A percentile compares a stretch with the other conserved stretches of the same genome.
Conservation (phyloP, 1,140 invertebrate genomes). For the Drosophila kurseongensis region DNA sequence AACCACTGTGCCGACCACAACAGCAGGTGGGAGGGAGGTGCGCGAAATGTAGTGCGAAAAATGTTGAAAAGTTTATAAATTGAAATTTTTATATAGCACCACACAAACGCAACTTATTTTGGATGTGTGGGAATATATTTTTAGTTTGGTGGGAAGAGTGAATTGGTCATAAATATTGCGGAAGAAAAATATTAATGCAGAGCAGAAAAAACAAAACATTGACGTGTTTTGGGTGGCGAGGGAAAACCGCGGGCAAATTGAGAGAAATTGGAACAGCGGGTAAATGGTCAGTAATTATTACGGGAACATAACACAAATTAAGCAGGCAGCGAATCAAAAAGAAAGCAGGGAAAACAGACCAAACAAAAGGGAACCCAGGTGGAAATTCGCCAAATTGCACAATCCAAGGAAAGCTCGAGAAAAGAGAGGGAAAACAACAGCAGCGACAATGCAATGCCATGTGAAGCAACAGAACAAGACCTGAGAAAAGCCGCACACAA, state of each 20-base stretch:
- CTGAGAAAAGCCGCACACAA: constrained; percentile 46
- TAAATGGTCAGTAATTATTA: constrained; percentile 69
- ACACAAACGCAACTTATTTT: constrained; percentile 26
- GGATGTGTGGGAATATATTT: constrained; percentile 58
- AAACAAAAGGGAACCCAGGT: constrained; percentile 55
- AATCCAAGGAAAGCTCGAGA: constrained; percentile 34
- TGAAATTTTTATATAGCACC: constrained; percentile 59
- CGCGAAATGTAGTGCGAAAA: constrained; percentile 53
- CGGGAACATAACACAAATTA: constrained; percentile 62
- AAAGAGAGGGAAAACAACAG: constrained; percentile 16
- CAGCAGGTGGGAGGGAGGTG: constrained; percentile 62
- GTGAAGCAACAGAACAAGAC: constrained; percentile 45
- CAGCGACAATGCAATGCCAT: constrained; percentile 41
- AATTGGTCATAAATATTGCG: constrained; percentile 48
- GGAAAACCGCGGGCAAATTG: constrained; percentile 22
- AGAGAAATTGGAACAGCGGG: constrained; percentile 59
- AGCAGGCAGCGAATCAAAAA: constrained; percentile 22
- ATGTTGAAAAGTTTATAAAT: constrained; percentile 67
- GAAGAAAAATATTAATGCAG: constrained; percentile 67
- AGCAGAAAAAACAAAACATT: constrained; percentile 44
- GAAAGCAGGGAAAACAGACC: constrained; percentile 12
- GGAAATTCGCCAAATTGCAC: constrained; percentile 77
- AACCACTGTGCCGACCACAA: constrained; percentile 39
- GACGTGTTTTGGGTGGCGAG: constrained; percentile 21
- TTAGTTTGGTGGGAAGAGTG: constrained; percentile 51